Base-by-base conservation (phyloP, 2,888 invertebrate species). In the Ennomos quercinarius region DNA sequence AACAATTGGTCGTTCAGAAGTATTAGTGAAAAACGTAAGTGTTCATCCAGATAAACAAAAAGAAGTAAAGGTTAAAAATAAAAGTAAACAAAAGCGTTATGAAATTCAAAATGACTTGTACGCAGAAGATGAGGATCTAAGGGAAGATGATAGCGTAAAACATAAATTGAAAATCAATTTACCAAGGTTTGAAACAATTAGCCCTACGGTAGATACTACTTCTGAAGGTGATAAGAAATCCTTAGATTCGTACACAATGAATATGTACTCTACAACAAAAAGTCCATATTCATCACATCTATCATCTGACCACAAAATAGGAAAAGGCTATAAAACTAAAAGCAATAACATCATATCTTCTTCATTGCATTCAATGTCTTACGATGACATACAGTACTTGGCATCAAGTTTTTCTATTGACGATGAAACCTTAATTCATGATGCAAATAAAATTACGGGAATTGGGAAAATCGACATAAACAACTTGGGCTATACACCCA, bases 161-260 rank as follows among this genome's bases (percentile, higher is more conserved):
- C 77, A 73, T 51, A 81, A 79, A 63, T 57, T 87, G 11, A 74
- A 78, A 50, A 80, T 87, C 34, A 75, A 77, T 57, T 61, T 86
- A 55, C 87, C 86, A 0, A 74, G 77, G 65, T 74, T 83, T 42
- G 74, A 67, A 54, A 70, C 63, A 38, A 76, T 81, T 38, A 81
- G 71, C 55, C 66, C 57, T 49, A 83, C 84, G 4, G 38, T 66
- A 36, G 75, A 72, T 9, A 45, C 38, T 10, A 72, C 65, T 43
- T 80, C 81, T 5, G 81, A 82, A 48, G 64, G 57, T 49, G 81
- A 84, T 10, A 80, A 78, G 61, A 83, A 79, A 57, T 84, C 85
- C 11, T 43, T 77, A 50, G 77, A 82, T 67, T 85, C 83, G 9
- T 77, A 71, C 56, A 76, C 64, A 46, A 53, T 77, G 9, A 67